A percentile compares a stretch with the other conserved stretches of the same genome.
phyloP scores from a whole-genome alignment of 92 coral and sea anemone species.

The Diadumene lineata region DNA sequence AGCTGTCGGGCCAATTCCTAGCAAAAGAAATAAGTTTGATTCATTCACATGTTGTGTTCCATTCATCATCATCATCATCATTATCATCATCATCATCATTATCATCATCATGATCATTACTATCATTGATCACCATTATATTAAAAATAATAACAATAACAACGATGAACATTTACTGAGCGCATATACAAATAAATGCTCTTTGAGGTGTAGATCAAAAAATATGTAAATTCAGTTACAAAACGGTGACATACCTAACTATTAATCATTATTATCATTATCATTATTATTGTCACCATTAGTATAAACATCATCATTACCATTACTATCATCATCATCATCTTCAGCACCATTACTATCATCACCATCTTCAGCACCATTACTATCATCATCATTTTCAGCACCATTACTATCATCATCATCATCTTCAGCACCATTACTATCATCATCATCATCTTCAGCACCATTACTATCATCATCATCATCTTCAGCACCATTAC shows the following conservation, averaged over 20 bases:
- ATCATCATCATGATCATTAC: too few species aligned
- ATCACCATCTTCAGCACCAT: neutral
- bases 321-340: neutral
- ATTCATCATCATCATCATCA: neutral
- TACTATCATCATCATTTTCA: neutral
- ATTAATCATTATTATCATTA: neutral
- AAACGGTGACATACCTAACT: too few species aligned
- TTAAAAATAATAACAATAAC: too few species aligned
- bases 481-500: neutral
- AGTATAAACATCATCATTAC: too few species aligned
- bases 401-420: neutral
- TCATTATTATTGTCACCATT: neutral
- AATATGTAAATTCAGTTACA: too few species aligned
- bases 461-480: neutral
- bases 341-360: neutral
- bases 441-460: neutral
- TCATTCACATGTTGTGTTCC: neutral
- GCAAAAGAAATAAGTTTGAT: neutral
- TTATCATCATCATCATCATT: neutral
- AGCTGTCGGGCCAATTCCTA: conserved; percentile 92
- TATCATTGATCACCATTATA: too few species aligned
- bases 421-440: neutral
- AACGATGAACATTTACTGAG: too few species aligned
- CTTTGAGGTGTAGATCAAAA: too few species aligned
- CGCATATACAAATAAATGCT: too few species aligned